Evolutionary conservation across 2,113 vertebrate species (phyloP).

Genomic region (Microcebus griseorufus): DNA sequence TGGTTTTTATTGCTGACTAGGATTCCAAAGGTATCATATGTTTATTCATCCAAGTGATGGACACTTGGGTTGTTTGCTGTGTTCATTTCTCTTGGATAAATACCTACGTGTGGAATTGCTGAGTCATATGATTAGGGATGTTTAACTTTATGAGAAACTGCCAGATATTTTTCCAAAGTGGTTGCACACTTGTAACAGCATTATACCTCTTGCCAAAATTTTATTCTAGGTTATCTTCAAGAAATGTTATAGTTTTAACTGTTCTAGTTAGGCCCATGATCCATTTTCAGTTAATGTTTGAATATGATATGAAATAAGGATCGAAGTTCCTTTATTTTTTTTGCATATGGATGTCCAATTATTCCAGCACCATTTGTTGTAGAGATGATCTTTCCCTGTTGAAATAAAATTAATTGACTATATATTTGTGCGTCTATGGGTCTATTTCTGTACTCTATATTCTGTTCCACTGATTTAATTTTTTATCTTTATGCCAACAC

Average conservation of each 20-base stretch:
- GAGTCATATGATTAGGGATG: background rate
- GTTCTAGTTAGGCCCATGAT: background rate
- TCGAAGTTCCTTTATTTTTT: background rate
- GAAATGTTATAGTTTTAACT: background rate
- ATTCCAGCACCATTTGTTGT: constrained; percentile 11
- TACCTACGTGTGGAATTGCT: background rate
- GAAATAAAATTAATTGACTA: background rate
- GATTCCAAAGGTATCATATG: background rate
- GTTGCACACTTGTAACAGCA: background rate
- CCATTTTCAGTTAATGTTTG: constrained; percentile 19
- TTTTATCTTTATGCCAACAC: background rate
- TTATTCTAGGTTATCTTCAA: background rate
- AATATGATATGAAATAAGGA: background rate
- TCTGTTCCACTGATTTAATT: background rate
- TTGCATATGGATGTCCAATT: background rate
- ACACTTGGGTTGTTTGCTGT: background rate
- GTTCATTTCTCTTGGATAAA: constrained; percentile 48
- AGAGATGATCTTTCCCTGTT: background rate
- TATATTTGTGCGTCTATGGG: background rate
- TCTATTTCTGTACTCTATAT: background rate
- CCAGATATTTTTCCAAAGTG: constrained; percentile 18
- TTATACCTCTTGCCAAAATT: background rate
- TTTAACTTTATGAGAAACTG: constrained; percentile 9
- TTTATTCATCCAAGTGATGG: background rate
- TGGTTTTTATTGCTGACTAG: constrained; percentile 7